phyloP scores from a whole-genome alignment of 2,888 invertebrate genomes.

The Tubulanus polymorphus region DNA sequence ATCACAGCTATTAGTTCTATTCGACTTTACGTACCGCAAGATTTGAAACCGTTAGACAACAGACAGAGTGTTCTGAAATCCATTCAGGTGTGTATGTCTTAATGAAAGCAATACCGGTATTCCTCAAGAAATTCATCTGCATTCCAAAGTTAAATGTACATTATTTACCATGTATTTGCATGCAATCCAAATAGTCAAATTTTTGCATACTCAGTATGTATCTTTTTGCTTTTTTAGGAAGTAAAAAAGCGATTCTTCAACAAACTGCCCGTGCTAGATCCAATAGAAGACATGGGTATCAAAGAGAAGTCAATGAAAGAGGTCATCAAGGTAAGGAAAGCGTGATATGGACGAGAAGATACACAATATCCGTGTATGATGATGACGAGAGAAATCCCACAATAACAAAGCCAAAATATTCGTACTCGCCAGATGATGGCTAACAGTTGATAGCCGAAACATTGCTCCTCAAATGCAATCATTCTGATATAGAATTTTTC shows the following conservation, averaged over 20 bases:
- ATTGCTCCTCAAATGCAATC: too few species aligned
- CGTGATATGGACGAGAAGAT: too few species aligned
- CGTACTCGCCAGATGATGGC: too few species aligned
- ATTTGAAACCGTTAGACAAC: conserved; percentile 79
- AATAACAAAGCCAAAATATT: too few species aligned
- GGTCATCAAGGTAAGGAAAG: conserved; percentile 62
- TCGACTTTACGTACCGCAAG: conserved; percentile 83
- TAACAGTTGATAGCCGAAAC: too few species aligned
- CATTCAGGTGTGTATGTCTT: conserved; percentile 33
- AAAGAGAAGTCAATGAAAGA: conserved; percentile 74
- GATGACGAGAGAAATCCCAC: too few species aligned
- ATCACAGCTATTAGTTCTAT: conserved; percentile 81
- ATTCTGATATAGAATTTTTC: too few species aligned
- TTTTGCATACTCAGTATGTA: not conserved
- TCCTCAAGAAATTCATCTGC: too few species aligned
- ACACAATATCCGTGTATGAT: too few species aligned
- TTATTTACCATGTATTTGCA: too few species aligned
- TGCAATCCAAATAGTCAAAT: not conserved
- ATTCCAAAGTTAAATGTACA: too few species aligned
- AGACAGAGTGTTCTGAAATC: conserved; percentile 70
- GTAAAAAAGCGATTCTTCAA: conserved; percentile 85
- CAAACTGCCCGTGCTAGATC: conserved; percentile 85
- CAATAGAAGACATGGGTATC: conserved; percentile 94
- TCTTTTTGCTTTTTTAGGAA: conserved; percentile 58
- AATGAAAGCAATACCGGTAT: not conserved